A percentile compares a stretch with the other conserved stretches of the same genome.
Conservation (phyloP, 2,888 invertebrate genomes). For the Danaus chrysippus region DNA sequence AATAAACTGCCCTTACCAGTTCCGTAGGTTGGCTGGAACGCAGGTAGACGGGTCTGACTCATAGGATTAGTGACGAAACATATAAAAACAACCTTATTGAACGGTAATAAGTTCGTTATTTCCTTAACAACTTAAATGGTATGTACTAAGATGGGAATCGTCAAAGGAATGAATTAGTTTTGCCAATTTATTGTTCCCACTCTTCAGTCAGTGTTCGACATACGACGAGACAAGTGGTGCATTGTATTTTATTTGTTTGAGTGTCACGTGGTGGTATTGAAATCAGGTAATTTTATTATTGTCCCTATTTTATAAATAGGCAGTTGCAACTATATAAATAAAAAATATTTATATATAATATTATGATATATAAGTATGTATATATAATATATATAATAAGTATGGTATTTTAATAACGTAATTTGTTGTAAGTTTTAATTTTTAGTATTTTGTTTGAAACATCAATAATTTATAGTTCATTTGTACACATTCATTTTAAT, state of each 20-base stretch:
- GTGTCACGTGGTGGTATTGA: conserved; percentile 21
- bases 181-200: conserved; percentile 39
- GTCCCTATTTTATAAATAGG: conserved; percentile 3
- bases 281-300: conserved; percentile 26
- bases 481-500: no score
- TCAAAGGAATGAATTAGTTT: conserved; percentile 36
- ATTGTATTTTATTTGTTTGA: conserved; percentile 23
- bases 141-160: conserved; percentile 21
- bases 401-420: no score
- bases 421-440: no score
- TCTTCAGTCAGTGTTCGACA: conserved; percentile 38
- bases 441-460: no score
- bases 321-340: no score
- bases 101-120: conserved; percentile 15
- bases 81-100: conserved; percentile 8
- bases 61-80: conserved; percentile 11
- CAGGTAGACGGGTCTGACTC: conserved; percentile 34
- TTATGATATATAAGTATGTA: no score
- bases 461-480: no score
- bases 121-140: conserved; percentile 8
- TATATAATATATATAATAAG: no score
- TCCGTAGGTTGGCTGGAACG: conserved; percentile 34
- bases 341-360: no score
- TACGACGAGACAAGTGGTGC: conserved; percentile 31
- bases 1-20: conserved; percentile 36